These are phyloP conservation scores for Leptinotarsa tumamoca DNA, from an alignment of 2,888 invertebrate species.

Conservation along the genomic window DNA sequence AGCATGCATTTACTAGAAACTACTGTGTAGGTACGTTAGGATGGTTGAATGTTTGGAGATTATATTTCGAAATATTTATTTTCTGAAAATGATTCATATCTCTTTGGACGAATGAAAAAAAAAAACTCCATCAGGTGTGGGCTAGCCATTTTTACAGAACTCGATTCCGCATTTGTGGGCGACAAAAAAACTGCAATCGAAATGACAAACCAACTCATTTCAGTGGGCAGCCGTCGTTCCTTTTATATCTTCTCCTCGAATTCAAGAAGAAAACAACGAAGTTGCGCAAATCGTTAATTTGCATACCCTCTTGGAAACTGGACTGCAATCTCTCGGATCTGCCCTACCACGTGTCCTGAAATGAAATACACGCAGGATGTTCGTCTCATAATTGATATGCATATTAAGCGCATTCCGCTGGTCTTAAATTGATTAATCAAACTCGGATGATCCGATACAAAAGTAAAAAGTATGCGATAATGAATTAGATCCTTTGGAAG, in stretches of 20 bases:
- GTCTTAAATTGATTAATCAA: conserved; percentile 15
- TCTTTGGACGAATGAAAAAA: neutral
- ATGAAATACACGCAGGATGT: conserved; percentile 1
- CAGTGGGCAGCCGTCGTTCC: conserved; percentile 38
- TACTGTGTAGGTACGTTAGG: too few relatives aligned
- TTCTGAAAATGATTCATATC: too few relatives aligned
- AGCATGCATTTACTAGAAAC: too few relatives aligned
- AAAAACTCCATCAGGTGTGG: neutral
- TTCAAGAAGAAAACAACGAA: conserved; percentile 17
- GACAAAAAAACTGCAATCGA: conserved; percentile 39
- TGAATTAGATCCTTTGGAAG: neutral
- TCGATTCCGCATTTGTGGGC: conserved; percentile 29
- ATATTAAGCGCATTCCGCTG: neutral
- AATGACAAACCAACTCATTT: conserved; percentile 40
- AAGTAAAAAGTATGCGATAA: neutral
- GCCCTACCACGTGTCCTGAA: conserved; percentile 8
- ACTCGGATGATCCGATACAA: conserved; percentile 5
- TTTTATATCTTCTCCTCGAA: conserved; percentile 30
- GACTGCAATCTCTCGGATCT: conserved; percentile 13
- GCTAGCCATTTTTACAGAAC: conserved; percentile 7
- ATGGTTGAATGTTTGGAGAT: too few relatives aligned
- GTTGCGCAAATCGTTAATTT: conserved; percentile 1
- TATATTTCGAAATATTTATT: too few relatives aligned
- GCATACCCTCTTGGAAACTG: conserved; percentile 20
- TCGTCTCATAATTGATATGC: conserved; percentile 11